Evolutionary conservation across 2,888 invertebrate genomes (phyloP).

Genomic region (Macaria notata): DNA sequence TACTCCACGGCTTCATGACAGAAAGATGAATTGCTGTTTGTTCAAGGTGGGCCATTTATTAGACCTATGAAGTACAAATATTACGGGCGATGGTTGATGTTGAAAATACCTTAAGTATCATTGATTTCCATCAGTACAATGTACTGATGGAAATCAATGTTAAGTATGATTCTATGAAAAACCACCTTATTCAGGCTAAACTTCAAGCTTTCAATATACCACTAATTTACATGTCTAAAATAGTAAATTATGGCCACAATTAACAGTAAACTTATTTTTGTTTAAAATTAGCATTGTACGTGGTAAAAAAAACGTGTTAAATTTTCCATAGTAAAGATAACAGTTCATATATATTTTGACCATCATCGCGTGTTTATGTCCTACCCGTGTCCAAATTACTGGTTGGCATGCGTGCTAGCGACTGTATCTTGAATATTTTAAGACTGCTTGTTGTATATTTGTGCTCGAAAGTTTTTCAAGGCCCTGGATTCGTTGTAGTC

Average conservation of each 20-base stretch:
- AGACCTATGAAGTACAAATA: slow-evolving; percentile 37
- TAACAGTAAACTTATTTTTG: too few relatives aligned
- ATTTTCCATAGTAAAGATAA: slow-evolving; percentile 16
- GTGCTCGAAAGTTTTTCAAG: slow-evolving; percentile 40
- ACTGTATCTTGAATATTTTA: slow-evolving; percentile 68
- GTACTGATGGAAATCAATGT: too few relatives aligned
- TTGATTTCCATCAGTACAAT: too few relatives aligned
- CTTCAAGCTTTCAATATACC: too few relatives aligned
- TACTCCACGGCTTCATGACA: slow-evolving; percentile 46
- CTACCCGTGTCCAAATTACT: slow-evolving; percentile 65
- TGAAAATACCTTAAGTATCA: too few relatives aligned
- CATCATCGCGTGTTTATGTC: slow-evolving; percentile 66
- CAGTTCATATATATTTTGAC: slow-evolving; percentile 45
- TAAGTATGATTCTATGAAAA: too few relatives aligned
- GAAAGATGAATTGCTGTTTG: slow-evolving; percentile 57
- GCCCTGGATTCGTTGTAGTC: slow-evolving; percentile 43
- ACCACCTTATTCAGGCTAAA: too few relatives aligned
- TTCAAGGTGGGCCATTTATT: slow-evolving; percentile 55
- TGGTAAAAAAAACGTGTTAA: slow-evolving; percentile 17
- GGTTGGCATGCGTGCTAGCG: slow-evolving; percentile 60
- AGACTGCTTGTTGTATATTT: slow-evolving; percentile 48
- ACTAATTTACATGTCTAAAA: too few relatives aligned
- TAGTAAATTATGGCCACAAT: too few relatives aligned
- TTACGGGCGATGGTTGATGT: too few relatives aligned
- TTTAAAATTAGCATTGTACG: neutral